These are phyloP conservation scores for Diplodus puntazzo DNA, from an alignment of 2,797 vertebrate genomes.

Conservation along the genomic window DNA sequence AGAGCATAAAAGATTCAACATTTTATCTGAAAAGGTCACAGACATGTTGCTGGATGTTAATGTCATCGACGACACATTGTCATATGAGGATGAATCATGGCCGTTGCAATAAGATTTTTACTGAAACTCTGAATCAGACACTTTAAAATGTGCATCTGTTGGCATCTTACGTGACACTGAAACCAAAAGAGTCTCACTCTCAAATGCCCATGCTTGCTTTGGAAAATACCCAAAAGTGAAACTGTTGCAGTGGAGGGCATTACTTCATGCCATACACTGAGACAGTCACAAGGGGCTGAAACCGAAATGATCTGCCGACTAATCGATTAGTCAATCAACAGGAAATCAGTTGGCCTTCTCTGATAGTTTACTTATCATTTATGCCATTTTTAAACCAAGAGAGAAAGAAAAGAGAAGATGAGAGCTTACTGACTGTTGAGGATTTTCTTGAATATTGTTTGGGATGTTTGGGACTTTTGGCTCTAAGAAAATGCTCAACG, in stretches of 20 bases:
- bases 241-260: slow-evolving; percentile 13
- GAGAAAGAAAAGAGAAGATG: neutral
- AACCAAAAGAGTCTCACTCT: slow-evolving; percentile 44
- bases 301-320: neutral
- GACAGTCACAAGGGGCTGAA: neutral
- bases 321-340: accelerated
- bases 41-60: neutral
- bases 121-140: slow-evolving; percentile 21
- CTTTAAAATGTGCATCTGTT: slow-evolving; percentile 1
- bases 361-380: neutral
- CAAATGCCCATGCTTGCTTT: neutral
- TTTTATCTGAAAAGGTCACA: neutral
- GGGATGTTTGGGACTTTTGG: too few species aligned
- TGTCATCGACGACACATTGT: neutral
- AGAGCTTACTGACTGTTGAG: neutral
- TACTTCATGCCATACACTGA: neutral
- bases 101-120: neutral
- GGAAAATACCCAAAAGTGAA: slow-evolving; percentile 37
- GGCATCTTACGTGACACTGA: slow-evolving; percentile 15
- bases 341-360: neutral
- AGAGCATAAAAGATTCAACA: neutral
- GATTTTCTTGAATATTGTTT: neutral
- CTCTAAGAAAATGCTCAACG: too few species aligned
- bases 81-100: slow-evolving; percentile 5
- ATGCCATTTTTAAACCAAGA: neutral